phyloP scores from a whole-genome alignment of 1,140 invertebrate genomes.

The Triops cancriformis region DNA sequence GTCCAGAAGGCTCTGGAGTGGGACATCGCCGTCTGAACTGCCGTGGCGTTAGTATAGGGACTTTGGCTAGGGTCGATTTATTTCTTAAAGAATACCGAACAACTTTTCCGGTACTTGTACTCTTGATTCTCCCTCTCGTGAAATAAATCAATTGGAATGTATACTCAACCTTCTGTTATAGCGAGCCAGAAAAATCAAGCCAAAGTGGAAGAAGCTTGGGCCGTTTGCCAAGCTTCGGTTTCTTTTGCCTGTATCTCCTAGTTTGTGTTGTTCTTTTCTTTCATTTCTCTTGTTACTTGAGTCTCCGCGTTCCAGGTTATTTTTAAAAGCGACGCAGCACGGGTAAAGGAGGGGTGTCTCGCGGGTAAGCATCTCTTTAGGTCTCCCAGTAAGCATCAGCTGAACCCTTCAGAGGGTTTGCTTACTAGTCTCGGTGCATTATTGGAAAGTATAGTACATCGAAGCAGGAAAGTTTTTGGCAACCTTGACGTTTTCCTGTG shows the following conservation, averaged over 20 bases:
- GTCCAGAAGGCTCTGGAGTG: no score
- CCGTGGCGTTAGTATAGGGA: no score
- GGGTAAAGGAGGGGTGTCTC: background rate
- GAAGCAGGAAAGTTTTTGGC: background rate
- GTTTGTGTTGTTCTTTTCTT: conserved; percentile 1
- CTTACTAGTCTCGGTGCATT: background rate
- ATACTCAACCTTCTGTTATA: background rate
- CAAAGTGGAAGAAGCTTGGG: background rate
- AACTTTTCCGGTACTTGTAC: no score
- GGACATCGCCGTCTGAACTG: no score
- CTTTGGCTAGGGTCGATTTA: background rate
- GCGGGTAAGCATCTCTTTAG: background rate
- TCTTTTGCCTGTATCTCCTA: background rate
- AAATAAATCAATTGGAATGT: background rate
- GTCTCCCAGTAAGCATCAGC: background rate
- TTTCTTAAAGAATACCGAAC: background rate
- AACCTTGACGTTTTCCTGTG: no score
- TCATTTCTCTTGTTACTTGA: background rate
- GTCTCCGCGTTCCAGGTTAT: background rate
- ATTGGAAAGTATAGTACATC: background rate
- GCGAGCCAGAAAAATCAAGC: background rate
- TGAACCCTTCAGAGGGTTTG: conserved; percentile 1
- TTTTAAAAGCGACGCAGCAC: background rate
- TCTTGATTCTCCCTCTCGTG: background rate
- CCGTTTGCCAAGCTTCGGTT: background rate